A percentile compares a stretch with the other conserved stretches of the same genome.
phyloP scores from a whole-genome alignment of 2,888 invertebrate species.

The Chromoteleia sp. region DNA sequence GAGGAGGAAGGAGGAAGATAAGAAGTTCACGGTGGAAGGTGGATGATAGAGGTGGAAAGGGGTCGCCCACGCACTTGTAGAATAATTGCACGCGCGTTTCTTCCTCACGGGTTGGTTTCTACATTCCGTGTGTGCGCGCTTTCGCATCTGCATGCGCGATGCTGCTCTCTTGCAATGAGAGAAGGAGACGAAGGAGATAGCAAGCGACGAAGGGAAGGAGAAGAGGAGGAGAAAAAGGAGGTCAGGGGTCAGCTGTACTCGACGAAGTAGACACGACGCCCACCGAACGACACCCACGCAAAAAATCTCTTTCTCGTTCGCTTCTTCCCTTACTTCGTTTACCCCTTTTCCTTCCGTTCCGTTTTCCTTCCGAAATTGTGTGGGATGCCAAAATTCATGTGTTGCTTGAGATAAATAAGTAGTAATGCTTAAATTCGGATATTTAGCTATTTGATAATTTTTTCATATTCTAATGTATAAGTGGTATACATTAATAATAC shows the following conservation, averaged over 20 bases:
- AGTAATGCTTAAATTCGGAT: too few relatives aligned
- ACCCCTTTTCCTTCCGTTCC: conserved; percentile 62
- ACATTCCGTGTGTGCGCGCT: conserved; percentile 75
- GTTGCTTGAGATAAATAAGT: background rate
- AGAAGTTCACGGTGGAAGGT: conserved; percentile 72
- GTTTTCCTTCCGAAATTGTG: conserved; percentile 42
- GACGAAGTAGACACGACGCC: conserved; percentile 83
- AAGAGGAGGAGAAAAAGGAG: conserved; percentile 73
- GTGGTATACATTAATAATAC: too few relatives aligned
- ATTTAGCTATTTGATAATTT: too few relatives aligned
- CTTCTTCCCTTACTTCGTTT: conserved; percentile 52
- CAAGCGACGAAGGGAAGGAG: conserved; percentile 72
- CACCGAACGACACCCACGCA: conserved; percentile 84
- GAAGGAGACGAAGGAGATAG: conserved; percentile 72
- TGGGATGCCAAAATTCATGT: conserved; percentile 18
- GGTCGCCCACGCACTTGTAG: conserved; percentile 84
- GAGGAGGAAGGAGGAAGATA: conserved; percentile 71
- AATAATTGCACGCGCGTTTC: conserved; percentile 84
- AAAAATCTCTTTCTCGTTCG: conserved; percentile 75
- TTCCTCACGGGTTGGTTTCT: conserved; percentile 74
- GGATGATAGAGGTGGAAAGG: conserved; percentile 78
- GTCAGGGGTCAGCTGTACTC: conserved; percentile 83
- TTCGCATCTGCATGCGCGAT: conserved; percentile 79
- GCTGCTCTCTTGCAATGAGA: conserved; percentile 70
- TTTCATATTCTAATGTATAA: too few relatives aligned